phyloP scores from a whole-genome alignment of 2,797 vertebrate species.

The Ispidina lecontei region DNA sequence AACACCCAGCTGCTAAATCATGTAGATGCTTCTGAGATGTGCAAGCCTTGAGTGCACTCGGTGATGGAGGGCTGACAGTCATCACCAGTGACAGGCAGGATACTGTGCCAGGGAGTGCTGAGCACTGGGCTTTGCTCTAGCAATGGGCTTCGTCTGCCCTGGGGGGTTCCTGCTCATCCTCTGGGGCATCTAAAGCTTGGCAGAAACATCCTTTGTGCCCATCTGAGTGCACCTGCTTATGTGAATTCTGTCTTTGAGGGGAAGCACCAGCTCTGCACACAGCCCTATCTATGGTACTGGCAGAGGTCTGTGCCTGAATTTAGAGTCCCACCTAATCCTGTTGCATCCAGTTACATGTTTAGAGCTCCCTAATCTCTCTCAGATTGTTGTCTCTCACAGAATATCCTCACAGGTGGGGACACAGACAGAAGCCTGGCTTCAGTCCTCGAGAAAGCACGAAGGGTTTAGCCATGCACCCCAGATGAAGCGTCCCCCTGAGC shows the following conservation, averaged over 20 bases:
- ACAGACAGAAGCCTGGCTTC: neutral
- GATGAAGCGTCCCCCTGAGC: accelerated
- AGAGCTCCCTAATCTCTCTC: conserved; percentile 8
- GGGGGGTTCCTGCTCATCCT: neutral
- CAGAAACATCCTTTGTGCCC: neutral
- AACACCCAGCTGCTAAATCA: neutral
- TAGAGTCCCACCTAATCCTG: neutral
- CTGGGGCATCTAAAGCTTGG: neutral
- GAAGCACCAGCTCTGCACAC: neutral
- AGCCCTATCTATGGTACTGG: neutral
- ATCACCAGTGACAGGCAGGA: neutral
- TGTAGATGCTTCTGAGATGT: neutral
- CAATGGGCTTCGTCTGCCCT: neutral
- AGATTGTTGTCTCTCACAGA: neutral
- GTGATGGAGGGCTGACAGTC: neutral
- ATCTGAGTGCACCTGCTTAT: neutral
- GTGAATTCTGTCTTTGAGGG: neutral
- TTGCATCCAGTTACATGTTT: accelerated
- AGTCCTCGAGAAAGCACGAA: accelerated
- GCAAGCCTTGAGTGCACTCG: accelerated
- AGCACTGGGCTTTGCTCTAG: neutral
- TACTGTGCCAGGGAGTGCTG: accelerated
- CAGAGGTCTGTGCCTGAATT: neutral
- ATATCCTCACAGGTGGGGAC: neutral
- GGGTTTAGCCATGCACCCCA: accelerated